phyloP scores from a whole-genome alignment of 2,888 invertebrate genomes.

The Agrotis ipsilon region DNA sequence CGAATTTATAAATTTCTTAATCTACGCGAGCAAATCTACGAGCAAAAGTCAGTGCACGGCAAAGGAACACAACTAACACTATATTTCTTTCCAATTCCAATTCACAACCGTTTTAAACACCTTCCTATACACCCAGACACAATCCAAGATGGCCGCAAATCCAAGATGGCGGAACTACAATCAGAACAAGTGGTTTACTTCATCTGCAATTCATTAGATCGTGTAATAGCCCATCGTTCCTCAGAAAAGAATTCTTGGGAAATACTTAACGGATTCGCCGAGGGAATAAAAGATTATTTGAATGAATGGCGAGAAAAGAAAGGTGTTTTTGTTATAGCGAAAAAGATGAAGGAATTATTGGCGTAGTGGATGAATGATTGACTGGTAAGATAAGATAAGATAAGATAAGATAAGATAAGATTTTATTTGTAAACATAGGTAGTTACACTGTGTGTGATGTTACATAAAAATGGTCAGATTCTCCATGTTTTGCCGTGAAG shows the following conservation, averaged over 20 bases:
- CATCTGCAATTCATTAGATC: conserved; percentile 67
- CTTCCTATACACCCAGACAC: conserved; percentile 22
- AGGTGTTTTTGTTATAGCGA: neutral
- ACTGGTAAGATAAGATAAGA: no score
- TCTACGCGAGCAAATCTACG: no score
- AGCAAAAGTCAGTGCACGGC: no score
- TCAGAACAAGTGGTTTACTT: conserved; percentile 58
- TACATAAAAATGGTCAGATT: no score
- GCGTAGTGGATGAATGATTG: no score
- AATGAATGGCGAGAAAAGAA: neutral
- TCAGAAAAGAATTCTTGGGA: conserved; percentile 20
- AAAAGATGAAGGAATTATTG: no score
- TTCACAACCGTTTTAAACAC: conserved; percentile 30
- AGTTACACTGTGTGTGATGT: no score
- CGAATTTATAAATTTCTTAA: no score
- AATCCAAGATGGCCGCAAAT: conserved; percentile 47
- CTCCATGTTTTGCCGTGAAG: no score
- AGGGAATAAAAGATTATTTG: conserved; percentile 4
- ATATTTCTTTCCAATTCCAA: conserved; percentile 16
- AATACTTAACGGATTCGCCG: conserved; percentile 29
- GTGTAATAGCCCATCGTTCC: conserved; percentile 55
- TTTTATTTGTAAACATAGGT: no score
- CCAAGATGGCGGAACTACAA: conserved; percentile 57
- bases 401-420: no score
- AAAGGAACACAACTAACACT: neutral